Conservation (phyloP, 2,888 invertebrate genomes). For the Holacanthella duospinosa region DNA sequence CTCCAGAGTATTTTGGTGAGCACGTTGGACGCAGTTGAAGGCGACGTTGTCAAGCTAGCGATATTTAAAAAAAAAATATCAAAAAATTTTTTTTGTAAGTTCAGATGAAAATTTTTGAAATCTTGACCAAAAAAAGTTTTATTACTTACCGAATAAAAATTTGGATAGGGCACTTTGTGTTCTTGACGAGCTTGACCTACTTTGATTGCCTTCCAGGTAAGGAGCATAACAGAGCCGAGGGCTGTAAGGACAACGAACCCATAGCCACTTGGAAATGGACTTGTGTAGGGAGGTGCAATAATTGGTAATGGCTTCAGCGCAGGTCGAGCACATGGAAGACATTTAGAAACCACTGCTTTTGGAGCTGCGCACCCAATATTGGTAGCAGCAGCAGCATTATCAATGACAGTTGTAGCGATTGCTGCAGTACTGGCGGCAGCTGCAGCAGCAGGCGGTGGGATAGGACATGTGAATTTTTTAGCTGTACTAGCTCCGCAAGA, state of each 20-base stretch:
- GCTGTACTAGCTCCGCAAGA: background rate
- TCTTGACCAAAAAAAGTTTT: no score
- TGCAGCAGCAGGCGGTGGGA: background rate
- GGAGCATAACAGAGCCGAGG: slow-evolving; percentile 40
- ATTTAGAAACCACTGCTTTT: background rate
- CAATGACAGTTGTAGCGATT: background rate
- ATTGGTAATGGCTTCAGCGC: background rate
- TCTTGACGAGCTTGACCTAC: slow-evolving; percentile 41
- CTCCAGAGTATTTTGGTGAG: slow-evolving; percentile 46
- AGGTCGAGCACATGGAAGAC: background rate
- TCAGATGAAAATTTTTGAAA: no score
- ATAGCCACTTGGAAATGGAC: slow-evolving; percentile 39
- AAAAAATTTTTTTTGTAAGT: background rate
- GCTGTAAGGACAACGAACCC: slow-evolving; percentile 42
- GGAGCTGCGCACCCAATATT: background rate
- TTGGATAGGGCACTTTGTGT: slow-evolving; percentile 42
- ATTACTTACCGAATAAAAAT: slow-evolving; percentile 43
- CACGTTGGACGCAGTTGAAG: slow-evolving; percentile 24
- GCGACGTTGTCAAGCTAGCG: background rate
- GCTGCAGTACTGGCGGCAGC: background rate
- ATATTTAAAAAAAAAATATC: background rate
- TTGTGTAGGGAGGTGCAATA: background rate
- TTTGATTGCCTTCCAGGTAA: slow-evolving; percentile 40
- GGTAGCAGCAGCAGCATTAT: background rate
- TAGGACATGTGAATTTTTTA: background rate